phyloP scores from a whole-genome alignment of 2,797 vertebrate species.

The Moxostoma hubbsi region DNA sequence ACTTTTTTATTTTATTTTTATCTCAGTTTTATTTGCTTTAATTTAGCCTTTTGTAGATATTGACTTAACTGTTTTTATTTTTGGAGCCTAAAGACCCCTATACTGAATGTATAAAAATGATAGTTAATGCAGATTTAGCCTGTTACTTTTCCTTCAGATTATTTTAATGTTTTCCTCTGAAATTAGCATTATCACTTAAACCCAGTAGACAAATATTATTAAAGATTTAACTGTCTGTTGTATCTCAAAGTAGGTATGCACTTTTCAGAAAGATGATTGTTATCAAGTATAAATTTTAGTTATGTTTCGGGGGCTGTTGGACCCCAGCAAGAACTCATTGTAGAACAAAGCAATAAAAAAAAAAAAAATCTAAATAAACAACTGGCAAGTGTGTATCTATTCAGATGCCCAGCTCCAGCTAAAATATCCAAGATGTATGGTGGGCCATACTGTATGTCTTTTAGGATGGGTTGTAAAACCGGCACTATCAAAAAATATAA shows the following conservation, averaged over 20 bases:
- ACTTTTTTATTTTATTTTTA: neutral
- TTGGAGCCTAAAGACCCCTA: neutral
- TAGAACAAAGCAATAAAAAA: neutral
- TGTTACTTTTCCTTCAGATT: neutral
- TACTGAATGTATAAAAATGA: neutral
- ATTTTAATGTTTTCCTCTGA: constrained; percentile 5
- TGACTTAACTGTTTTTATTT: neutral
- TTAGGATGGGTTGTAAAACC: too few species aligned
- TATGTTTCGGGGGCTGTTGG: neutral
- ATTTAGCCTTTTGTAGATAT: neutral
- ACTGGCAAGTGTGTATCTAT: neutral
- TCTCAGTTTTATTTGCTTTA: neutral
- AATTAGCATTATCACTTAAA: neutral
- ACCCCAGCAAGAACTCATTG: neutral
- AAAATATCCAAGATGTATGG: too few species aligned
- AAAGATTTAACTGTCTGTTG: neutral
- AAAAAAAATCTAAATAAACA: neutral
- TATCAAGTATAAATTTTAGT: neutral
- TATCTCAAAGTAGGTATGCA: neutral
- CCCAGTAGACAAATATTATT: neutral
- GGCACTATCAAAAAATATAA: too few species aligned
- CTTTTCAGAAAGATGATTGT: constrained; percentile 11
- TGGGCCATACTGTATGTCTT: too few species aligned
- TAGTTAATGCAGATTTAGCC: too few species aligned
- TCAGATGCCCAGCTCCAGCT: too few species aligned